Conservation (phyloP, 2,888 invertebrate genomes). For the Lagria hirta region DNA sequence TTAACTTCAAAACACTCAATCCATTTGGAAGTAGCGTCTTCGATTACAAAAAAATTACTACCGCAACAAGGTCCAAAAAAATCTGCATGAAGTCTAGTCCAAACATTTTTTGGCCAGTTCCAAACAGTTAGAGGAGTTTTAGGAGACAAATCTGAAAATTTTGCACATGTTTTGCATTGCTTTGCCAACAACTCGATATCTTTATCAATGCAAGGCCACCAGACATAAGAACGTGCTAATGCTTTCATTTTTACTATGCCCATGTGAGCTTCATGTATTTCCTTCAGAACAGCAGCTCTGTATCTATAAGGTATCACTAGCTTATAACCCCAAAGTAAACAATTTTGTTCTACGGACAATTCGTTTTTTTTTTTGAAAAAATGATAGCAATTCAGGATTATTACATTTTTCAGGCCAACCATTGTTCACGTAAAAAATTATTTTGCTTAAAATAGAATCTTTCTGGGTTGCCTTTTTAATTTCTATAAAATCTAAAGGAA, state of each 20-base stretch:
- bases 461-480: slow-evolving; percentile 2
- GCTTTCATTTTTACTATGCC: slow-evolving; percentile 6
- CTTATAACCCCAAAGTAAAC: slow-evolving; percentile 2
- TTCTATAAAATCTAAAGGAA: slow-evolving; percentile 3
- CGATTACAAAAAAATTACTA: slow-evolving; percentile 6
- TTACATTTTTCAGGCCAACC: slow-evolving; percentile 3
- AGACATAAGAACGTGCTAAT: slow-evolving; percentile 5
- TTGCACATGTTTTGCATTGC: neutral
- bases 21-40: slow-evolving; percentile 5
- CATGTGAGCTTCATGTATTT: slow-evolving; percentile 4
- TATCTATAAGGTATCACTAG: slow-evolving; percentile 2
- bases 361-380: neutral
- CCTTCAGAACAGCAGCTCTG: neutral
- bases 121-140: slow-evolving; percentile 3
- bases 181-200: slow-evolving; percentile 1
- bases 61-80: slow-evolving; percentile 3
- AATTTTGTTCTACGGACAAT: slow-evolving; percentile 5
- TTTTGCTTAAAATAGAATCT: neutral
- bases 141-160: neutral
- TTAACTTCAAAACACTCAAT: slow-evolving; percentile 1
- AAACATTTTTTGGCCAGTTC: neutral
- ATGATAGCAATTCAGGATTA: neutral
- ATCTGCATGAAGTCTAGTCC: neutral
- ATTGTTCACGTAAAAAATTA: slow-evolving; percentile 1
- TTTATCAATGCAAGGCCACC: slow-evolving; percentile 8